Evolutionary conservation across 1,140 invertebrate species (phyloP), one percentile per base, ranked within the genome.

Genomic region (Coptotermes formosanus): DNA sequence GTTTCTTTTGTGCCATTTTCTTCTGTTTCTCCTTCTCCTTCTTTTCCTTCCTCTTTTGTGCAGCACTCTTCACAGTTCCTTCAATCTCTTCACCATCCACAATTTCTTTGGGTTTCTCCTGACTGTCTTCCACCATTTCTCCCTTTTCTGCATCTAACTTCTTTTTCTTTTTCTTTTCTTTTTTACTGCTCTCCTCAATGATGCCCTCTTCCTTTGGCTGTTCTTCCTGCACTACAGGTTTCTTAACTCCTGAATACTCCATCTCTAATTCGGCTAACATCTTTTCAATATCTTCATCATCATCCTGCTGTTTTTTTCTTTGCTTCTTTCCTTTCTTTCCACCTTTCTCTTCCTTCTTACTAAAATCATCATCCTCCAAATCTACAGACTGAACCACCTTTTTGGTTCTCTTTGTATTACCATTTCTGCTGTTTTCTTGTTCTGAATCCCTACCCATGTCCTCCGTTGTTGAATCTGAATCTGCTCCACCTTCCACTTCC

Each of bases 31-130:
- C 95, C 59, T 95, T 93, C 91, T 97, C 96, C 89, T 97, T 97
- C 88, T 97, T 97, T 88, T 97, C 96, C 89, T 96, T 97, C 88
- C 96, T 97, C 90, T 97, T 97, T 89, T 96, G 95, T 25, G 96
- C 96, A 32, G 96, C 95, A 43, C 95, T 94, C 91, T 97, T 97
- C 38, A 97, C 93, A 21, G 95, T 95, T 48, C 91, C 88, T 86
- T 92, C 93, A 87, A 89, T 91, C 86, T 92, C 93, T 59, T 94
- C 93, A 87, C 92, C 92, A 82, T 93, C 93, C 64, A 87, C 86
- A 32, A 83, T 44, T 87, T 88, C 88, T 23, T 88, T 69, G 11
- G 89, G 82, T 89, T 91, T 91, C 88, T 90, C 89, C 85, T 88
- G 86, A 89, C 90, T 91, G 86, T 91, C 89, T 87, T 91, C 89